Base-by-base conservation (phyloP, 2,888 invertebrate species). In the Seira sanloemensis region DNA sequence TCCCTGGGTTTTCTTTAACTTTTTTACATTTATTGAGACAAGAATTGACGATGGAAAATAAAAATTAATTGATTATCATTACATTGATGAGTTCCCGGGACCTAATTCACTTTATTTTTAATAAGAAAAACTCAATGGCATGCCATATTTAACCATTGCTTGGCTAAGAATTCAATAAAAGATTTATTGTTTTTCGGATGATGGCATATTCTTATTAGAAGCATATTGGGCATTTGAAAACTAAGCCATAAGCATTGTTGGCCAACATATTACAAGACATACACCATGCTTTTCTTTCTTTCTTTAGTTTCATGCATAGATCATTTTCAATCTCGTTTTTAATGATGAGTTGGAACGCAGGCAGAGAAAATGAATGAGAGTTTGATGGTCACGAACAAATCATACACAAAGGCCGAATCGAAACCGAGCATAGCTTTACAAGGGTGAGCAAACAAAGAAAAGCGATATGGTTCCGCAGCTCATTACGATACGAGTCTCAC, bases 341-440 rank as follows among this genome's bases (percentile, higher is more conserved):
- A 78, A 78, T 69, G 78, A 78, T 78, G 69, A 78, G 68, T 58
- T 19, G 69, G 54, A 69, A 69, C 58, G 78, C 76, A 78, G 69
- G 69, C 69, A 58, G 12, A 69, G 58, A 78, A 78, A 78, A 78
- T 78, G 69, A 78, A 78, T 78, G 67, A 54, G 77, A 77, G 26
- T 77, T 77, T 50, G 77, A 77, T 77, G 68, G 78, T 78, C 78
- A 78, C 78, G 78, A 78, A 4, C 37, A 37, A 37, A 62, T 50
- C 23, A 71, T 46, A 21, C 71, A 71, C 71, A 50, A 71, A 46
- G 23, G 50, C 12, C 23, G 50, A 71, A 25, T 23, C 16, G 23
- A 1, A 46, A 19, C 5, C 5, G 37, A 37, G 12, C 37, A n/a
- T n/a, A n/a, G n/a, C n/a, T n/a, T n/a, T n/a, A n/a, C n/a, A n/a